Evolutionary conservation across 2,888 invertebrate genomes (phyloP), one percentile per base, ranked within the genome.

Genomic region (Apotomis betuletana): DNA sequence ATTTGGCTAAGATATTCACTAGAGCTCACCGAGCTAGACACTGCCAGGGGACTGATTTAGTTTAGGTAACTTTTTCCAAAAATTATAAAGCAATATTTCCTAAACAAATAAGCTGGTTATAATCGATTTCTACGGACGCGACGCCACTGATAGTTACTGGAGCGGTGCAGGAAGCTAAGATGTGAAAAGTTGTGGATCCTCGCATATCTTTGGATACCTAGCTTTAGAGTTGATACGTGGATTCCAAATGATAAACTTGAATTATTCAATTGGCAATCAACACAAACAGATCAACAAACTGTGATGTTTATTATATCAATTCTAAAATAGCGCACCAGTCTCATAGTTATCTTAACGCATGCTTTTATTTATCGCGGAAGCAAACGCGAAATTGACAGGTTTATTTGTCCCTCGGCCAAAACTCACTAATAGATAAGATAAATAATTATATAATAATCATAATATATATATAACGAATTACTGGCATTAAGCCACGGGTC

Each of bases 331-430:
- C 38, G 63, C 61, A 62, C 49, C 46, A 46, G 51, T 46, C 44
- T 46, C 65, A 62, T 57, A 70, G 60, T 49, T 38, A 70, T 61
- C 55, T 38, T 57, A 57, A 61, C 61, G 41, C 51, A 64, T 72
- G 69, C 62, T 72, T 64, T 58, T 64, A 73, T 70, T 61, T 54
- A 72, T 67, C 65, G 67, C 62, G 65, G 65, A 73, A 74, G 74
- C 52, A 59, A 76, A 65, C 76, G 69, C 73, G 69, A 78, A 77
- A 78, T 79, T 77, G 74, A 73, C 78, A 79, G 79, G 77, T 78
- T 78, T 80, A 75, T 78, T 81, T 85, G 87, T 83, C 81, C 80
- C 78, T 74, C 76, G 79, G 90, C 90, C 89, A 90, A 88, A 80
- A 86, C 76, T 71, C 85, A 85, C 85, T 86, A 81, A 83, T 87